A percentile compares a stretch with the other conserved stretches of the same genome.
Conservation (phyloP, 1,140 invertebrate genomes). For the Drosophila chauvacae region DNA sequence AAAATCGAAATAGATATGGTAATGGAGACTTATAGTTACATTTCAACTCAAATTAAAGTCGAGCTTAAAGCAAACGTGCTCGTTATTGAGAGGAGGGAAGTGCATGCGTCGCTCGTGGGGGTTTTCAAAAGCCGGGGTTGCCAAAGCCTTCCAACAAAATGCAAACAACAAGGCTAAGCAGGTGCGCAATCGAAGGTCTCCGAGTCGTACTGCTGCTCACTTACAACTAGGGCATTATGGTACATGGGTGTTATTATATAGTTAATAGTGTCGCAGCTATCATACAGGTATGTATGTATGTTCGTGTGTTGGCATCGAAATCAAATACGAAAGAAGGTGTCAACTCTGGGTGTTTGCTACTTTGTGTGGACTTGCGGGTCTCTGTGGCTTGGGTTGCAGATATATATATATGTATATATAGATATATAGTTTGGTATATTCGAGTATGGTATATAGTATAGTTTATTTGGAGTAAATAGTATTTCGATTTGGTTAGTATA, state of each 20-base stretch:
- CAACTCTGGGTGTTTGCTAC: constrained; percentile 34
- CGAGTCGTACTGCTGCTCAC: constrained; percentile 16
- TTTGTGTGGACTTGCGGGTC: constrained; percentile 15
- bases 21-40: constrained; percentile 2
- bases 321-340: constrained; percentile 39
- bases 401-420: constrained; percentile 20
- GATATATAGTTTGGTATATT: constrained; percentile 26
- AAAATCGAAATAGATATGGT: neutral
- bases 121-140: constrained; percentile 39
- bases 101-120: constrained; percentile 26
- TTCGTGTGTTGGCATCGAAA: constrained; percentile 28
- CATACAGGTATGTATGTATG: constrained; percentile 26
- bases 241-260: constrained; percentile 17
- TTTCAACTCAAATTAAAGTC: constrained; percentile 12
- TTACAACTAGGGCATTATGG: constrained; percentile 30
- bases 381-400: constrained; percentile 48
- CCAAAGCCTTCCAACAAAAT: constrained; percentile 45
- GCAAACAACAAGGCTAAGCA: constrained; percentile 50
- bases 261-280: constrained; percentile 6
- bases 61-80: constrained; percentile 32
- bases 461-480: constrained; percentile 44
- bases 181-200: constrained; percentile 23
- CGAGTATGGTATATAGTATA: constrained; percentile 37
- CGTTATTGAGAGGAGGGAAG: neutral
- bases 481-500: constrained; percentile 41